These are phyloP conservation scores for Panonychus citri DNA, from an alignment of 1,140 invertebrate genomes.

Conservation along the genomic window DNA sequence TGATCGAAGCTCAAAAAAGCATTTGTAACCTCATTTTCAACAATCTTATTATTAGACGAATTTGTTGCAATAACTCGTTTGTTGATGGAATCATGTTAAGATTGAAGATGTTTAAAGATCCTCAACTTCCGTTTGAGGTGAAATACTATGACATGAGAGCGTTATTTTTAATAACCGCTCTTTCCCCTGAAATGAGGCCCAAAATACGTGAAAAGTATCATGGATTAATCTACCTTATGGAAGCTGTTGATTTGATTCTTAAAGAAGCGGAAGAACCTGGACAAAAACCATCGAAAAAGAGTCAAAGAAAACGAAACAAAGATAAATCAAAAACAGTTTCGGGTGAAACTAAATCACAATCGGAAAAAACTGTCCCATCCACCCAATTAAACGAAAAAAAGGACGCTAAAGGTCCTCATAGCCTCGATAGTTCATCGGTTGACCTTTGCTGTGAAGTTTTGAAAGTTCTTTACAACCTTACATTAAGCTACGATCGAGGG, in stretches of 20 bases:
- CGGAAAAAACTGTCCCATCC: not conserved
- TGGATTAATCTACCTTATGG: conserved; percentile 51
- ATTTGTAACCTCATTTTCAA: conserved; percentile 72
- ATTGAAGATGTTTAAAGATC: conserved; percentile 39
- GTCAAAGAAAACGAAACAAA: conserved; percentile 6
- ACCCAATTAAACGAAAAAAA: not conserved
- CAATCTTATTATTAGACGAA: conserved; percentile 37
- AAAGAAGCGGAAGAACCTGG: conserved; percentile 21
- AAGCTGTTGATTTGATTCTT: conserved; percentile 48
- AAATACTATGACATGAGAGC: conserved; percentile 62
- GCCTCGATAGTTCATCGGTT: conserved; percentile 33
- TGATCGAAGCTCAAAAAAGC: conserved; percentile 57
- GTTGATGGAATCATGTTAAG: conserved; percentile 46
- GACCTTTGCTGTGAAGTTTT: conserved; percentile 55
- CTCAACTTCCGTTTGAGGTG: conserved; percentile 35
- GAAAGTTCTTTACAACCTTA: conserved; percentile 70
- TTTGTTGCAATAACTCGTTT: conserved; percentile 42
- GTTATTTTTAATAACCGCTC: conserved; percentile 61
- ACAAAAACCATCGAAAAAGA: conserved; percentile 7
- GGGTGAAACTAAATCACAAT: not conserved
- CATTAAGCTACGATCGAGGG: conserved; percentile 27
- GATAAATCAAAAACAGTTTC: conserved; percentile 4
- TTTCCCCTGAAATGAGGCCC: conserved; percentile 39
- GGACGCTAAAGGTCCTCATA: conserved; percentile 1
- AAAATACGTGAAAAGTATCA: conserved; percentile 49